Conservation (phyloP, 2,888 invertebrate species). For the Calameuta idolon region DNA sequence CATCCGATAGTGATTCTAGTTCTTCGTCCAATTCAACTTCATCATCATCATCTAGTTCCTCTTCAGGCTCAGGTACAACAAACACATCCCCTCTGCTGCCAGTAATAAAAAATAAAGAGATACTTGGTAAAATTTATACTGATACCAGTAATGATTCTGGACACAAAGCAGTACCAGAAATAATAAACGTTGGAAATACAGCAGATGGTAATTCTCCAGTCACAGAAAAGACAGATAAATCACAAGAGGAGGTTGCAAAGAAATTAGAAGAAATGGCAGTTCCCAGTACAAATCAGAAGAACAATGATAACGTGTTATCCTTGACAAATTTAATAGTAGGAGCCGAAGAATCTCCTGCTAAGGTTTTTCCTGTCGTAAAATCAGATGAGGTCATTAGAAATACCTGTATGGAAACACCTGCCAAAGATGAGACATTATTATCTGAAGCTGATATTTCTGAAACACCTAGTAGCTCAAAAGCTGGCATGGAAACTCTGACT, state of each 20-base stretch:
- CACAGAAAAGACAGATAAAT: neutral
- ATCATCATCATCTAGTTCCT: constrained; percentile 44
- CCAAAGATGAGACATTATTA: constrained; percentile 51
- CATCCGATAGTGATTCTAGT: constrained; percentile 14
- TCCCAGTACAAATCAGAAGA: neutral
- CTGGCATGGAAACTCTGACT: constrained; percentile 52
- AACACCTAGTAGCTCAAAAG: constrained; percentile 59
- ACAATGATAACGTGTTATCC: neutral
- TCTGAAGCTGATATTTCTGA: constrained; percentile 57
- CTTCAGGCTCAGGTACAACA: constrained; percentile 34
- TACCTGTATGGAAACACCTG: constrained; percentile 53
- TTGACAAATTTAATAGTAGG: neutral
- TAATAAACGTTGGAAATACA: neutral
- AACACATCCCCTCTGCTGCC: constrained; percentile 36
- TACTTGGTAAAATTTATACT: constrained; percentile 29
- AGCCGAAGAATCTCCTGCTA: constrained; percentile 49
- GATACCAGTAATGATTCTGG: constrained; percentile 37
- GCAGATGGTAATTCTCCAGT: neutral
- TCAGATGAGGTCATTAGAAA: constrained; percentile 22
- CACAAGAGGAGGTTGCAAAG: neutral
- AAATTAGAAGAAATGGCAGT: neutral
- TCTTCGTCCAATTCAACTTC: constrained; percentile 44
- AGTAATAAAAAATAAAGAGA: constrained; percentile 20
- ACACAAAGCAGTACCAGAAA: constrained; percentile 15
- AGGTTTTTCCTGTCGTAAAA: constrained; percentile 47